Evolutionary conservation across 2,888 invertebrate genomes (phyloP).

Genomic region (Brachynemurus nebulosus): DNA sequence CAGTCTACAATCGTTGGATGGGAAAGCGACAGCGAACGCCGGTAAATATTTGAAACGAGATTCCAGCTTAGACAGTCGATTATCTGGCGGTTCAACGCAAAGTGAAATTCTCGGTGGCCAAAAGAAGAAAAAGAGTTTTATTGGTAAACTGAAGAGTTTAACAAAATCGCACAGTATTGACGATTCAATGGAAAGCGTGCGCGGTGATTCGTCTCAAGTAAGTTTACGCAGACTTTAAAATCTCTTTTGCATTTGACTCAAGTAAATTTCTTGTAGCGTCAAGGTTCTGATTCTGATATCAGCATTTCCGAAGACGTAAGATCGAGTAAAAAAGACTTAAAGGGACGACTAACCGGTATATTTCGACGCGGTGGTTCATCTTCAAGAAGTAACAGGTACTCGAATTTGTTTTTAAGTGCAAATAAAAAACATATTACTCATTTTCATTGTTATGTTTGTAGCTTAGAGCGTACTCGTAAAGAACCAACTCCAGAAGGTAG

Average conservation of each 20-base stretch:
- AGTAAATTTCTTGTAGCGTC: constrained; percentile 27
- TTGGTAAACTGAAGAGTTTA: constrained; percentile 71
- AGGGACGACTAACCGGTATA: constrained; percentile 69
- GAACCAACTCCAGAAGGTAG: constrained; percentile 22
- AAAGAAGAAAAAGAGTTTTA: constrained; percentile 65
- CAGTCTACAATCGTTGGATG: constrained; percentile 66
- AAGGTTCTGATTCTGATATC: constrained; percentile 61
- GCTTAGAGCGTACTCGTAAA: constrained; percentile 18
- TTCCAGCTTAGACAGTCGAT: constrained; percentile 65
- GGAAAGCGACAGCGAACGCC: constrained; percentile 34
- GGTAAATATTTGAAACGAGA: constrained; percentile 50
- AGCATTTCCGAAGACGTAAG: constrained; percentile 44
- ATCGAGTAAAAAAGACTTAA: constrained; percentile 60
- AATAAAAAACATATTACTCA: constrained; percentile 5
- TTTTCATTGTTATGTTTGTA: too few species aligned
- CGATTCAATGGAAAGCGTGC: constrained; percentile 39
- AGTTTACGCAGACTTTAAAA: not conserved
- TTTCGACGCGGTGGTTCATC: constrained; percentile 55
- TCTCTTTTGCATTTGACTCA: not conserved
- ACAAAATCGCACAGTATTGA: constrained; percentile 76
- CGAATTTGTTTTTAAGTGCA: too few species aligned
- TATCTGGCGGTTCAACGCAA: constrained; percentile 74
- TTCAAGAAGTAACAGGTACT: constrained; percentile 53
- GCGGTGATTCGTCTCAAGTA: constrained; percentile 42
- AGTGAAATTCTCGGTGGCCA: constrained; percentile 64